Evolutionary conservation across 2,797 vertebrate genomes (phyloP), one percentile per base, ranked within the genome.

Genomic region (Xenopus petersii): DNA sequence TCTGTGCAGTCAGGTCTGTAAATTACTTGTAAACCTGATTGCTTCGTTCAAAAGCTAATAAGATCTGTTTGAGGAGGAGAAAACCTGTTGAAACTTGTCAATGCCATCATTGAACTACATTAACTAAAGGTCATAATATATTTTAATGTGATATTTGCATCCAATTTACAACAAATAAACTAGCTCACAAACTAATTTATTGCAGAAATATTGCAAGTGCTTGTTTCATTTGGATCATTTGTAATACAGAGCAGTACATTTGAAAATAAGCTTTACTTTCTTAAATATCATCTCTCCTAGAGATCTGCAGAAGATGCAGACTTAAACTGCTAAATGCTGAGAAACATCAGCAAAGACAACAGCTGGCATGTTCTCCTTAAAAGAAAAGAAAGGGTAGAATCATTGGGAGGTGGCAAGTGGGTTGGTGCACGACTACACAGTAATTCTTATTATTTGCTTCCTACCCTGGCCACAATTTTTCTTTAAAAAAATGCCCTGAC

Each of bases 11-110:
- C 67, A 56, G 16, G 54, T 69, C 55, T 69, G 54, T 58, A 59
- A 69, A 69, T 69, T 59, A 69, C 67, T 58, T 58, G 54, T 69
- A 69, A 56, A 33, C 49, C 17, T 67, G 66, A 67, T 69, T 69
- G 67, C 65, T 67, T 67, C 9, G 24, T 54, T 67, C 48, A 24
- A 55, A 15, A 55, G 65, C 65, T 67, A 67, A 67, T 67, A 67
- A 54, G 65, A 51, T 67, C 49, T 67, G 48, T 55, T 55, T 67
- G 65, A 55, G 49, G 49, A 55, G 65, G 49, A 67, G 65, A 17
- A 66, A 65, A 46, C 46, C 17, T 66, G 64, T 66, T 49, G 65
- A 51, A 67, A 54, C 17, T 48, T 67, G 48, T 67, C 49, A 55
- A 55, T 67, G 49, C 21, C 46, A 49, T 1, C 24, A 51, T 15